phyloP scores from a whole-genome alignment of 2,797 vertebrate species.

The Galagoides demidoff region DNA sequence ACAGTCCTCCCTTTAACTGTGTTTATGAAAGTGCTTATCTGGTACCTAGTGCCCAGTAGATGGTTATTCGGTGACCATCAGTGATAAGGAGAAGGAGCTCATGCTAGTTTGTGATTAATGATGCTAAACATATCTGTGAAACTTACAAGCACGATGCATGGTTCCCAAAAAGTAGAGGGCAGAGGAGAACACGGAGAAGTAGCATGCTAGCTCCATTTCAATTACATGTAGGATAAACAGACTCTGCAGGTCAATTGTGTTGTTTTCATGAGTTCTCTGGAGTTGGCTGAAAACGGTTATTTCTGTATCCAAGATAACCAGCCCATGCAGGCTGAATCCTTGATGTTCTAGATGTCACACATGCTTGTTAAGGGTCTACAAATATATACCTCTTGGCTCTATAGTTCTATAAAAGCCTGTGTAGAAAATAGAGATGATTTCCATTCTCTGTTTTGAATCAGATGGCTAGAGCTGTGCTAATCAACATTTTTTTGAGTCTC shows the following conservation, averaged over 20 bases:
- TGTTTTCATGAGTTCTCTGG: constrained; percentile 44
- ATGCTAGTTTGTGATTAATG: constrained; percentile 22
- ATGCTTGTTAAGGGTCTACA: background rate
- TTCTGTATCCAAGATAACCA: constrained; percentile 20
- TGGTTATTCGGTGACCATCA: background rate
- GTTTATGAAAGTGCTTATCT: background rate
- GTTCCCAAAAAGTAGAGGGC: background rate
- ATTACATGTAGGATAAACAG: constrained; percentile 35
- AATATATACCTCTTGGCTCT: background rate
- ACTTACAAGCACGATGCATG: constrained; percentile 7
- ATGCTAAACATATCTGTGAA: constrained; percentile 36
- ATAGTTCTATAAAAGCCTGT: background rate
- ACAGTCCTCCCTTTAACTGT: background rate
- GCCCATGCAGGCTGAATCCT: background rate
- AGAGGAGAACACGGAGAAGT: background rate
- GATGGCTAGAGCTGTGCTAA: background rate
- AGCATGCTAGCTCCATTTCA: constrained; percentile 9
- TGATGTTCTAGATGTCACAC: constrained; percentile 43
- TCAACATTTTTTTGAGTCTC: background rate
- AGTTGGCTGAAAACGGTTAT: background rate
- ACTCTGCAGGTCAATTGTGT: background rate
- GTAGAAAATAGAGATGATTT: background rate
- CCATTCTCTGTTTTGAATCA: background rate
- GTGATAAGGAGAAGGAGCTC: background rate
- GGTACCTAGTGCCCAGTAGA: background rate